phyloP scores from a whole-genome alignment of 2,888 invertebrate genomes.

The Drosophila nr. perissopoda region DNA sequence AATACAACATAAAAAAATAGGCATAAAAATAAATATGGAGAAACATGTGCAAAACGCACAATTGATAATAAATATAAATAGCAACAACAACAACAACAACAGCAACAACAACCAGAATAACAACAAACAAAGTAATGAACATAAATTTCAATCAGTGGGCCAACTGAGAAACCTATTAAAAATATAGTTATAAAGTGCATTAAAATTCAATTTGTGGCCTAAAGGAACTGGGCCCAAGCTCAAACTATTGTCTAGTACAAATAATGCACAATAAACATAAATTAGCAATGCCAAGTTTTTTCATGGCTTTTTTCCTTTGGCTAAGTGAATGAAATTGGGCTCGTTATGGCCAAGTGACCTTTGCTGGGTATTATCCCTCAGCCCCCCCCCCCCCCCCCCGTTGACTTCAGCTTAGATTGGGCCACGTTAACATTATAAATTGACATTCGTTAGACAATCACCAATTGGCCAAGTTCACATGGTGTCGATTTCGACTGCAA shows the following conservation, averaged over 20 bases:
- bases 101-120: not conserved
- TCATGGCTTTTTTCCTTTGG: slow-evolving; percentile 4
- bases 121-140: slow-evolving; percentile 46
- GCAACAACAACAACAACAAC: slow-evolving; percentile 10
- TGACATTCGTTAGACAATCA: slow-evolving; percentile 67
- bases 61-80: slow-evolving; percentile 48
- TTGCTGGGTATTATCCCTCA: slow-evolving; percentile 22
- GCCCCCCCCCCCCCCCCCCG: not conserved
- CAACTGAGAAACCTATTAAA: slow-evolving; percentile 63
- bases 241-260: slow-evolving; percentile 56
- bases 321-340: slow-evolving; percentile 61
- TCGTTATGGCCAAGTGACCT: slow-evolving; percentile 53
- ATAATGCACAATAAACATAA: slow-evolving; percentile 76
- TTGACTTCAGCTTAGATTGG: slow-evolving; percentile 18
- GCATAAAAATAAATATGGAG: slow-evolving; percentile 44
- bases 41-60: slow-evolving; percentile 25
- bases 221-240: slow-evolving; percentile 28
- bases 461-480: slow-evolving; percentile 74
- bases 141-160: slow-evolving; percentile 75
- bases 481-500: slow-evolving; percentile 45
- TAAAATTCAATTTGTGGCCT: slow-evolving; percentile 56
- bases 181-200: slow-evolving; percentile 54
- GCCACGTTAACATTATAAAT: slow-evolving; percentile 57
- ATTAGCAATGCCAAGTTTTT: slow-evolving; percentile 54
- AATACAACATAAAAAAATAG: slow-evolving; percentile 40